Evolutionary conservation across 2,797 vertebrate genomes (phyloP), one percentile per base, ranked within the genome.

Genomic region (Alfaro cultratus): DNA sequence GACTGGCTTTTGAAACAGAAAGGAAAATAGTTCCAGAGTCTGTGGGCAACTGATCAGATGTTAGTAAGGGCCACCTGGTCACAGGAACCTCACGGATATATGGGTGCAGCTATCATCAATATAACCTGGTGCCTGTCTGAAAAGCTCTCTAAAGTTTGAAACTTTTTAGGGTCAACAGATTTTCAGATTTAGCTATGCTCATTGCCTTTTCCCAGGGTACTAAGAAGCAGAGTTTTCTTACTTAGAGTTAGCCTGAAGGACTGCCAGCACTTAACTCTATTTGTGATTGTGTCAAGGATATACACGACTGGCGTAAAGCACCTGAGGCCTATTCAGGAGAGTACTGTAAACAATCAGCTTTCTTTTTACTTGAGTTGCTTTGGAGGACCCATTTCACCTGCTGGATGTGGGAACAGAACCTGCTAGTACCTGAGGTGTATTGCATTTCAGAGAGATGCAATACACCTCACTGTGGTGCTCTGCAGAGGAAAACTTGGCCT

Each of bases 271-370:
- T n/a, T 21, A 34, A 31, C 21, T 15, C 11, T 43, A 81, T 81
- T 55, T 82, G 73, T 80, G 75, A 86, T 77, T 71, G 23, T 43
- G 57, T 77, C 74, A 68, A 71, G 60, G 73, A 68, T 68, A 41
- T 26, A 12, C 64, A 55, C 55, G 78, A 68, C 76, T 83, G 83
- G 78, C 78, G 71, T 85, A 78, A 82, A 67, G 77, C 47, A 60
- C 86, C 71, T 78, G 74, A 31, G 80, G 77, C 62, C 67, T 77
- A 29, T 78, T 82, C 74, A 62, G 75, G 5, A 39, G 47, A 10
- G 73, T 39, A 84, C 60, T 79, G 46, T 81, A 75, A 77, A 86
- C 82, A 79, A 83, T 89, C 78, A 60, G 86, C 83, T 80, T 70
- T 70, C 31, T 78, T 83, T 36, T 77, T 55, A 41, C 81, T 49